These are phyloP conservation scores for Onychomys arenicola DNA, from an alignment of 2,797 vertebrate species.

Conservation along the genomic window DNA sequence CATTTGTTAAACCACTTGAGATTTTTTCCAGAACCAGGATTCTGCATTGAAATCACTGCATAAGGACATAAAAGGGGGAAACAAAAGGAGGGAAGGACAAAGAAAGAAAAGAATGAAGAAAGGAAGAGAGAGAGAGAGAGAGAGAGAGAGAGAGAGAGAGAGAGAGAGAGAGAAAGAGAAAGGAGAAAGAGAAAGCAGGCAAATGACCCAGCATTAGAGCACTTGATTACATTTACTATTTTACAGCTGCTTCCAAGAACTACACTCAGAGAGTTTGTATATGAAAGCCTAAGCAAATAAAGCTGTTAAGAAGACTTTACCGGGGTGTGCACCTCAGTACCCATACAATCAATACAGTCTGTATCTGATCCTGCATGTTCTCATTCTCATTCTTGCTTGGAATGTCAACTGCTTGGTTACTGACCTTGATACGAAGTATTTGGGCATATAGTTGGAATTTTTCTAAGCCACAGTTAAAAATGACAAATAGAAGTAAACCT, in stretches of 20 bases:
- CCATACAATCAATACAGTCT: background rate
- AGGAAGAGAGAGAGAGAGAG: rapidly evolving
- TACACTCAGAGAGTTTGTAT: background rate
- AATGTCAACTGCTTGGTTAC: background rate
- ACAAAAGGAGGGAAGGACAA: too few species aligned
- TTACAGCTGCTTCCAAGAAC: background rate
- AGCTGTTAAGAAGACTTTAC: background rate
- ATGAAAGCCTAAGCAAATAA: background rate
- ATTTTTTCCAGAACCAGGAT: background rate
- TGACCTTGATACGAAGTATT: background rate
- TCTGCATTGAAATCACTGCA: background rate
- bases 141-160: too few species aligned
- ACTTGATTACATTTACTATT: conserved; percentile 40
- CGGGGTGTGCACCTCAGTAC: background rate
- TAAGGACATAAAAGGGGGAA: background rate
- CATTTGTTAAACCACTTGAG: background rate
- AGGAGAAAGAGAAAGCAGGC: too few species aligned
- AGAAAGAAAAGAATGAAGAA: too few species aligned
- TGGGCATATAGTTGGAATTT: background rate
- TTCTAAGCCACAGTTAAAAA: background rate
- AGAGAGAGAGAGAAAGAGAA: too few species aligned
- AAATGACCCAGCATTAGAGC: background rate
- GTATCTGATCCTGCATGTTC: too few species aligned
- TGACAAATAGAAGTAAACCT: background rate
- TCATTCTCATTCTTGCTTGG: background rate